These are phyloP conservation scores for Dryoscopus gambensis DNA, from an alignment of 2,113 vertebrate species.

Conservation along the genomic window DNA sequence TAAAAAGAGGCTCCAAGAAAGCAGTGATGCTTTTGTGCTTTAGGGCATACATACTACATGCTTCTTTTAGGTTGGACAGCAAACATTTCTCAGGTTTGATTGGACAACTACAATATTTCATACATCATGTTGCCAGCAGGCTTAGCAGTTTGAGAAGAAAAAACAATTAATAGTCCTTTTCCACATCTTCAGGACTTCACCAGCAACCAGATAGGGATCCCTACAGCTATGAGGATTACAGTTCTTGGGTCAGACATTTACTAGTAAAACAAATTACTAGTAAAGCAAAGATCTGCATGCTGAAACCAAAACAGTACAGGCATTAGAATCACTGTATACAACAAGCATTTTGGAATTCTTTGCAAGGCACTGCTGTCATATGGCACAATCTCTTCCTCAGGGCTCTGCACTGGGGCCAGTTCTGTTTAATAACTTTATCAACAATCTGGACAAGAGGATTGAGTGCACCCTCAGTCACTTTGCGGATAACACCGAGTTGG, in stretches of 20 bases:
- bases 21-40: not conserved
- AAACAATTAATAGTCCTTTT: not conserved
- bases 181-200: not conserved
- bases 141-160: not conserved
- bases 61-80: not conserved
- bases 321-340: not conserved
- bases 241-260: not conserved
- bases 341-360: not conserved
- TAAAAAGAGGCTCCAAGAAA: not conserved
- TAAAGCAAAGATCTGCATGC: not conserved
- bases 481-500: not conserved
- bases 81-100: not conserved
- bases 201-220: not conserved
- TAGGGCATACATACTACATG: not conserved
- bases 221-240: not conserved
- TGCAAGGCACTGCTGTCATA: not conserved
- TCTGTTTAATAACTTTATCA: not conserved
- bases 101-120: not conserved
- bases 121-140: not conserved
- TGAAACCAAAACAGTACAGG: not conserved
- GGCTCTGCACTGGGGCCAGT: not conserved
- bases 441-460: not conserved
- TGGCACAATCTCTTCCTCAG: not conserved
- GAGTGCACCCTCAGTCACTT: not conserved
- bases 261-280: not conserved